Conservation (phyloP, 2,888 invertebrate species). For the Ametastegia equiseti region DNA sequence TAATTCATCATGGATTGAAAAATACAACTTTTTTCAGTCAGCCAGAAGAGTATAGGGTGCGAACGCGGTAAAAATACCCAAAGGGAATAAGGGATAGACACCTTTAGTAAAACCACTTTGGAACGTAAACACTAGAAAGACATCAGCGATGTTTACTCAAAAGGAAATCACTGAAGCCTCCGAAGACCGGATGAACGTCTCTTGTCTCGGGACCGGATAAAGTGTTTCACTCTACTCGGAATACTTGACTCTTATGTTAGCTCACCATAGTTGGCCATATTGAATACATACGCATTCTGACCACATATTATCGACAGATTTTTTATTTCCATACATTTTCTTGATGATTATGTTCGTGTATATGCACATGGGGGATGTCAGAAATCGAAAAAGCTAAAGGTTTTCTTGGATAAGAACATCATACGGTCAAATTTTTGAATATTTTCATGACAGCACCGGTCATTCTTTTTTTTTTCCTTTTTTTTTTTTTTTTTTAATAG, state of each 20-base stretch:
- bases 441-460: neutral
- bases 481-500: too few species aligned
- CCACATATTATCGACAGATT: neutral
- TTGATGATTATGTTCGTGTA: neutral
- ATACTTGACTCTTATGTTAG: conserved; percentile 27
- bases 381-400: too few species aligned
- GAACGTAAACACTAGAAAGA: conserved; percentile 38
- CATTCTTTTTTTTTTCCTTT: too few species aligned
- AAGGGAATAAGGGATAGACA: conserved; percentile 13
- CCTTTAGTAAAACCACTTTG: conserved; percentile 40
- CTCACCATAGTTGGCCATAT: neutral
- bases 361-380: too few species aligned
- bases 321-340: neutral
- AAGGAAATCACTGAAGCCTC: conserved; percentile 43
- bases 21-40: neutral
- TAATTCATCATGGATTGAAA: neutral
- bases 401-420: too few species aligned
- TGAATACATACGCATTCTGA: neutral
- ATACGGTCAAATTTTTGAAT: too few species aligned
- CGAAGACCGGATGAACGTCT: conserved; percentile 34
- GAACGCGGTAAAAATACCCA: conserved; percentile 12
- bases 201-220: conserved; percentile 39
- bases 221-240: conserved; percentile 28
- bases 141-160: conserved; percentile 35
- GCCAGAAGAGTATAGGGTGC: neutral